Evolutionary conservation across 2,797 vertebrate species (phyloP), one percentile per base, ranked within the genome.

Genomic region (Petrocephalus schoutedeni): DNA sequence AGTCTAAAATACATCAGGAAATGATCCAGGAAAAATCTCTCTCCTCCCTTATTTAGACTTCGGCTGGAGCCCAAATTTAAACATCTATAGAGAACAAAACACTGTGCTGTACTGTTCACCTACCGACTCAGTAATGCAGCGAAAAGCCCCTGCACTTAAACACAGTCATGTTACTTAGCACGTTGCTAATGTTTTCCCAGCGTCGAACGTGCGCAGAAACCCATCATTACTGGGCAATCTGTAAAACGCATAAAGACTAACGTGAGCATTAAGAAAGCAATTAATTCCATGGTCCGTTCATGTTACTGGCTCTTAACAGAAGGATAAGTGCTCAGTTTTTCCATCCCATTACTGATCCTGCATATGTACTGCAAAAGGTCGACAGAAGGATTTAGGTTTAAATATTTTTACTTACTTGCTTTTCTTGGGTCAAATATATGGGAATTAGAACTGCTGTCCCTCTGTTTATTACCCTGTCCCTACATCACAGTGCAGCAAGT

Each of bases 1-100:
- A 28, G 16, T 41, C 64, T 41, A 83, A 88, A 85, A 74, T 86
- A 74, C 61, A 61, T 49, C 53, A 71, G 59, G 83, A 71, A 85
- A 71, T 41, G 67, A 83, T 85, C 64, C 51, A 45, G 32, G 85
- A 54, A 85, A 85, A 83, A 84, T 41, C 77, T n/a, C 53, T 32
- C 28, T 12, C 59, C 56, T 41, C 54, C 77, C 61, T 4, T 53
- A 59, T 86, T 85, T 19, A 85, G 58, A 85, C 32, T 56, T 16
- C 28, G 67, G 45, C 51, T 51, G 64, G 10, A 41, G 1, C 6
- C 45, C 23, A 41, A 85, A 59, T 58, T 86, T 56, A 36, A 86
- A 58, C 84, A 86, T 86, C 87, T 36, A 32, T 32, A 57, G 8
- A 4, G 19, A 4, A n/a, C 12, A 4, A 71, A 12, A 80, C 32